phyloP scores from a whole-genome alignment of 1,140 invertebrate genomes.

The Aricia agestis region DNA sequence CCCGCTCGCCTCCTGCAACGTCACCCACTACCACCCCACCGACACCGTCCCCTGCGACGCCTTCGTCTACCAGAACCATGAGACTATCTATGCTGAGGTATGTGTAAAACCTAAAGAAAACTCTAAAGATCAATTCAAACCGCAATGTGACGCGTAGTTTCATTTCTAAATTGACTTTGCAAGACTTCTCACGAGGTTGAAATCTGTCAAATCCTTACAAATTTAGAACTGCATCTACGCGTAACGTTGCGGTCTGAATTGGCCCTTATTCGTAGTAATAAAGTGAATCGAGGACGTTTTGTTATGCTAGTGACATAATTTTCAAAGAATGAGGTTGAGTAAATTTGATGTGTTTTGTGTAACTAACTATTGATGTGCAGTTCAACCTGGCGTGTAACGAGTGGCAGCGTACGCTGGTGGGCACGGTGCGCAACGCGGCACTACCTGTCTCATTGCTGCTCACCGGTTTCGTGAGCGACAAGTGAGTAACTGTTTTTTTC shows the following conservation, averaged over 20 bases:
- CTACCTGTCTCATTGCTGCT: constrained; percentile 82
- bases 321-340: neutral
- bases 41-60: constrained; percentile 52
- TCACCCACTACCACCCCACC: constrained; percentile 45
- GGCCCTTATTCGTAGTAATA: no score
- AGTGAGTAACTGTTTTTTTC: constrained; percentile 50
- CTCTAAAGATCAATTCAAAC: no score
- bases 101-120: neutral
- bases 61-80: constrained; percentile 69
- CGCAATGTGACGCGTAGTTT: no score
- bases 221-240: no score
- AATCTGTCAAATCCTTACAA: no score
- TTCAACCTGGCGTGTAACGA: constrained; percentile 70
- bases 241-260: no score
- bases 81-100: constrained; percentile 72
- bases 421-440: constrained; percentile 82
- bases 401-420: constrained; percentile 83
- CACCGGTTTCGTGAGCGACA: constrained; percentile 81
- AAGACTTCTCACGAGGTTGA: no score
- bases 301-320: no score
- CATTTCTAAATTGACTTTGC: no score
- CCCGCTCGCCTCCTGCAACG: constrained; percentile 35
- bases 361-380: constrained; percentile 30
- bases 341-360: neutral
- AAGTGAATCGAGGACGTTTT: no score